Evolutionary conservation across 2,888 invertebrate species (phyloP), one percentile per base, ranked within the genome.

Genomic region (Spilosoma lubricipeda): DNA sequence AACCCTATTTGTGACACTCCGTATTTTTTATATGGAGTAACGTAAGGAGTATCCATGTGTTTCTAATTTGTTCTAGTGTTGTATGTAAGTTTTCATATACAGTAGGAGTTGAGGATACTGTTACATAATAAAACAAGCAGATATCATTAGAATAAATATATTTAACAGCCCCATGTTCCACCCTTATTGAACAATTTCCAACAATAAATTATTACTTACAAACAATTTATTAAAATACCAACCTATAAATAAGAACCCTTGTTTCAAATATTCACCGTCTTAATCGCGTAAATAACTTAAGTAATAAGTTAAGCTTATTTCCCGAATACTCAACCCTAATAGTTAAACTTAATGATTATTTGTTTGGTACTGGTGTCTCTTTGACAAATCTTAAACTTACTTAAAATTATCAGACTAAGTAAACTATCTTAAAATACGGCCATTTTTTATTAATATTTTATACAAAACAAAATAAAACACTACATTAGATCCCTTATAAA

Each of bases 301-400:
- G 15, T 72, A 72, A 72, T 74, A 72, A 77, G 20, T 76, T 73
- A 70, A 68, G 59, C 30, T 71, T 72, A 74, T 66, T 74, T 39
- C 69, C 74, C 76, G 27, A 78, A 76, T 72, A 42, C 39, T 82
- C 72, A 74, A 67, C 65, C 81, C 73, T 74, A 71, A 74, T 78
- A 69, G 39, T 72, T 78, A 71, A 27, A 73, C 79, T 84, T 90
- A 91, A 81, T 93, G 94, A 94, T 88, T 93, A 94, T 94, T 88
- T 86, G 88, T 91, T 92, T 89, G 94, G 94, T 94, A 94, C 94
- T 92, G 94, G 94, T 87, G 91, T 89, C 90, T 80, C 77, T 79
- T 67, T 70, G 90, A 90, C 89, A 84, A 82, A 77, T 79, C 77
- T 78, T 83, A 83, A 86, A 78, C 71, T 78, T 81, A 76, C 72